These are phyloP conservation scores for Macrotis lagotis DNA, from an alignment of 2,113 vertebrate species.

Conservation along the genomic window DNA sequence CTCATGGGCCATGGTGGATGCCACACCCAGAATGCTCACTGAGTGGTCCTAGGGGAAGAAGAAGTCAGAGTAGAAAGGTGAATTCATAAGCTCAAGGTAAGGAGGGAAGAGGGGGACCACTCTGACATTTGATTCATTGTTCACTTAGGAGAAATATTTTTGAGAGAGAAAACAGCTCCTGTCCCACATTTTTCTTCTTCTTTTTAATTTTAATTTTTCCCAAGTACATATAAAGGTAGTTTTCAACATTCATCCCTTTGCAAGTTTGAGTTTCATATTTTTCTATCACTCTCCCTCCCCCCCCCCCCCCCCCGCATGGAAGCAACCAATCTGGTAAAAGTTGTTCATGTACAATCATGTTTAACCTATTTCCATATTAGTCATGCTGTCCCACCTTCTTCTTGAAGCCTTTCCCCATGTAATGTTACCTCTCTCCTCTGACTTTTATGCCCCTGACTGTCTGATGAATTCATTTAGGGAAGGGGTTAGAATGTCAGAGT, in stretches of 20 bases:
- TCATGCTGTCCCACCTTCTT: slow-evolving; percentile 32
- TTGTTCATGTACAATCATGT: too few relatives aligned
- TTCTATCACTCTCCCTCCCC: too few relatives aligned
- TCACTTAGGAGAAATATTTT: background rate
- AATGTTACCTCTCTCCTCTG: background rate
- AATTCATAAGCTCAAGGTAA: background rate
- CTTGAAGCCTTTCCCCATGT: background rate
- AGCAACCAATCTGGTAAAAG: too few relatives aligned
- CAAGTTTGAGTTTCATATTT: too few relatives aligned
- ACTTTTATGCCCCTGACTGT: background rate
- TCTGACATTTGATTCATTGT: background rate
- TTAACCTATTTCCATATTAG: too few relatives aligned
- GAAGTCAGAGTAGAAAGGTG: background rate
- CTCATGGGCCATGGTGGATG: slow-evolving; percentile 94
- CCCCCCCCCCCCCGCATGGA: too few relatives aligned
- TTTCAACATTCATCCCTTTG: too few relatives aligned
- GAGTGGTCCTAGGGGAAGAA: slow-evolving; percentile 88
- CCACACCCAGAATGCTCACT: slow-evolving; percentile 89
- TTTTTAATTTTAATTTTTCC: too few relatives aligned
- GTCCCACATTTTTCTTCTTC: slow-evolving; percentile 24
- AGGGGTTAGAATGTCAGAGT: background rate
- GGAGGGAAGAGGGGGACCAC: background rate
- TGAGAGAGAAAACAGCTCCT: background rate
- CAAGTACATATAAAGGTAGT: too few relatives aligned
- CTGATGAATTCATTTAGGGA: background rate